Base-by-base conservation (phyloP, 2,888 invertebrate species). In the Leucophenga montana region DNA sequence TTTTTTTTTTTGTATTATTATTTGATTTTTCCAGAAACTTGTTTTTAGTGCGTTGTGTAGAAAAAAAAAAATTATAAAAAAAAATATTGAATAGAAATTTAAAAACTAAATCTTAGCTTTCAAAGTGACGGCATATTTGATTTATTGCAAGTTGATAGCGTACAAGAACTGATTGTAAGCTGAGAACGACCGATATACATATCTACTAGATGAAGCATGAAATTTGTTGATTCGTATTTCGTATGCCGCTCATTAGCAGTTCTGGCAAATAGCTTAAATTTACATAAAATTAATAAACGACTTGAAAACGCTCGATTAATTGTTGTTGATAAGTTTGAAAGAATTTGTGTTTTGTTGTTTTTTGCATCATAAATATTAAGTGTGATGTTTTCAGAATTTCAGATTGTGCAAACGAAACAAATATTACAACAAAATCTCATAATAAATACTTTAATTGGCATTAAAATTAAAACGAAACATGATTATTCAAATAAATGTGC, bases 381-480 rank as follows among this genome's bases (percentile, higher is more conserved):
- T 39, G 39, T 39, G 8, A 39, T 39, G 8, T 8, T 39, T 39
- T 39, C 11, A 39, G 11, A 39, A 39, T 39, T 11, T 3, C 8
- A 20, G 31, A n/a, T 59, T 59, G n/a, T 5, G 57, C 16, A 57
- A 66, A 16, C 20, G 22, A 67, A 57, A 44, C 46, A 46, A 22
- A 31, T 50, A 59, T 56, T 68, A 61, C 59, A 33, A 39, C 39
- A 61, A 61, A 27, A 22, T 18, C 18, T 16, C n/a, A 61, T 61
- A 39, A 61, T 39, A 39, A 39, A 39, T 39, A 46, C 39, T 73
- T 80, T 72, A 71, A 79, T 79, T 79, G 73, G 65, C 70, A 70
- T 74, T 70, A 68, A 75, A 74, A 67, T 73, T 71, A 53, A 67
- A 77, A 73, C 68, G 69, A 71, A 73, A 68, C 72, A 73, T 72